Evolutionary conservation across 1,140 invertebrate genomes (phyloP), one percentile per base, ranked within the genome.

Genomic region (Aphelinus atriplicis): DNA sequence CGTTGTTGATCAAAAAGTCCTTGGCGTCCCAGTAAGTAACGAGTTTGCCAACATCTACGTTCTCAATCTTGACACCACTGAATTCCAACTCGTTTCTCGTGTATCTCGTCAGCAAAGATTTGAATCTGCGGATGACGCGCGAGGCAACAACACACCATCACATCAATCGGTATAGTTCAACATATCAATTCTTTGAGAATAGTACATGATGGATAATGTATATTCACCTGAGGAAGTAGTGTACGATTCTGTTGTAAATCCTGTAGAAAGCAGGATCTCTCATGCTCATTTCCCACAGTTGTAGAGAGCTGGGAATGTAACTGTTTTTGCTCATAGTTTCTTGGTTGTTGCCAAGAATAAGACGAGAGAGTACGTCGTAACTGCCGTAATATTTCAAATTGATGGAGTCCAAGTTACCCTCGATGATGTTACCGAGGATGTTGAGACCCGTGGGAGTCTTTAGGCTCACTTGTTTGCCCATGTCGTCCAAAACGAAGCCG

Each of bases 21-120:
- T 91, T 91, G 46, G 92, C 86, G 62, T 94, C 92, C 85, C 93
- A 94, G 83, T 90, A 94, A 42, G 93, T 94, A n/a, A 90, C 87
- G 5, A 95, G 82, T 66, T 91, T 89, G 83, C 91, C 91, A 3
- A 93, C 88, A 1, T 85, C 81, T 3, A 94, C 88, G 57, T 89
- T 89, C 71, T 92, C 89, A 70, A 95, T 88, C 77, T 90, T 90
- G 42, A 94, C 88, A 57, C 89, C 89, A 7, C 90, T 89, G 83
- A 90, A 92, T 77, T 87, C 74, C 0, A 93, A 82, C 71, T 94
- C 90, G 3, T 91, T 87, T 60, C 85, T 84, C 3, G 87, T 90
- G 86, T 94, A 94, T 3, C 86, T 87, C 3, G 86, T 84, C 64
- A 93, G 80, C 55, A 84, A 85, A 60, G 87, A 83, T 70, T 87